Evolutionary conservation across 2,797 vertebrate genomes (phyloP).

Genomic region (Pteronotus mesoamericanus): DNA sequence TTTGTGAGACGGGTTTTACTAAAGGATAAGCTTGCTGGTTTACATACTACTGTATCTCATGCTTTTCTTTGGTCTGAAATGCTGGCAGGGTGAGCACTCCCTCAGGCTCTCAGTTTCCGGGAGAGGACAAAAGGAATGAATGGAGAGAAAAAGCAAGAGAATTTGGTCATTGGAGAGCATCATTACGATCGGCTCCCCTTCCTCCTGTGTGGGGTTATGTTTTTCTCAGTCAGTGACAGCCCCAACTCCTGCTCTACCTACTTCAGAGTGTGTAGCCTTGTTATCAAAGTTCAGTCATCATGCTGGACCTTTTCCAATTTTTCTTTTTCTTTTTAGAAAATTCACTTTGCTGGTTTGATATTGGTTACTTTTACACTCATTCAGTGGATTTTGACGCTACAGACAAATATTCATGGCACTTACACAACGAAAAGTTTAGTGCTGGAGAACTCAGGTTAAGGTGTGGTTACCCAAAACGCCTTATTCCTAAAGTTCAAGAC

Average conservation of each 20-base stretch:
- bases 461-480: background rate
- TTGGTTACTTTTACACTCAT: background rate
- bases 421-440: background rate
- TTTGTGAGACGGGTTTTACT: background rate
- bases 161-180: background rate
- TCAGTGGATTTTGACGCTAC: background rate
- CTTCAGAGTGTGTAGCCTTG: background rate
- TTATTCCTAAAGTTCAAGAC: background rate
- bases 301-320: background rate
- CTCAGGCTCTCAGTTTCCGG: background rate
- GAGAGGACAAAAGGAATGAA: background rate
- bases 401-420: background rate
- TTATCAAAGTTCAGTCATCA: background rate
- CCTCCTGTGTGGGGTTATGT: background rate
- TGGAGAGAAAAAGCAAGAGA: background rate
- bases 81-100: background rate
- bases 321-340: background rate
- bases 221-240: background rate
- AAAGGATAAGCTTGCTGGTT: background rate
- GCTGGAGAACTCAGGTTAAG: background rate
- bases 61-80: background rate
- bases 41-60: background rate
- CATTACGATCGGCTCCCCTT: background rate
- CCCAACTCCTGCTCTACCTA: background rate
- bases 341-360: background rate